A percentile compares a stretch with the other conserved stretches of the same genome.
Evolutionary conservation across 2,888 invertebrate genomes (phyloP).

Genomic region (Cephus spinipes): DNA sequence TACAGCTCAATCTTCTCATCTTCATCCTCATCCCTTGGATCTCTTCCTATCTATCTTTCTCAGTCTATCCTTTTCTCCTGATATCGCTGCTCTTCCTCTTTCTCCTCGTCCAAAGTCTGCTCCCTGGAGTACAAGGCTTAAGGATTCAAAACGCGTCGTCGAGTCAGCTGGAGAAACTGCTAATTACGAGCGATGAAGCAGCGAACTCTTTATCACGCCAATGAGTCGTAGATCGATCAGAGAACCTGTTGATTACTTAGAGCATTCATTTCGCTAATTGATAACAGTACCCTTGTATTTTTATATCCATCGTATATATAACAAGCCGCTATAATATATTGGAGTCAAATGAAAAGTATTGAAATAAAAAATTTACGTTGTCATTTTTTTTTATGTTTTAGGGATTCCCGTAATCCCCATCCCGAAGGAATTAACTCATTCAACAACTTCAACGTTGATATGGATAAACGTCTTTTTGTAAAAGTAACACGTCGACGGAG

Average conservation of each 20-base stretch:
- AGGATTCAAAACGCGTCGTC: background rate
- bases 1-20: background rate
- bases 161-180: background rate
- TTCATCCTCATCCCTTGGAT: background rate
- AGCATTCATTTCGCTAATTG: background rate
- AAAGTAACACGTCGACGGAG: background rate
- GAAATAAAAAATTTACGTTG: background rate
- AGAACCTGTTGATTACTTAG: background rate
- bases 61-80: background rate
- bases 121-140: background rate
- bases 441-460: background rate
- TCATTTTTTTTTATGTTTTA: background rate
- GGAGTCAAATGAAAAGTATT: background rate
- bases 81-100: too few relatives aligned
- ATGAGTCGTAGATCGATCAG: background rate
- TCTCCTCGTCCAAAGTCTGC: background rate
- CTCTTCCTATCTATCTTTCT: background rate
- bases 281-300: background rate
- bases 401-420: too few relatives aligned
- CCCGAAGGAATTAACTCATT: too few relatives aligned
- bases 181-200: background rate
- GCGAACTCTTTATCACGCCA: background rate
- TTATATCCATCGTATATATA: background rate
- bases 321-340: background rate
- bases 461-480: too few relatives aligned